Base-by-base conservation (phyloP, 2,797 vertebrate genomes). In the Bryconaethiops microstoma region DNA sequence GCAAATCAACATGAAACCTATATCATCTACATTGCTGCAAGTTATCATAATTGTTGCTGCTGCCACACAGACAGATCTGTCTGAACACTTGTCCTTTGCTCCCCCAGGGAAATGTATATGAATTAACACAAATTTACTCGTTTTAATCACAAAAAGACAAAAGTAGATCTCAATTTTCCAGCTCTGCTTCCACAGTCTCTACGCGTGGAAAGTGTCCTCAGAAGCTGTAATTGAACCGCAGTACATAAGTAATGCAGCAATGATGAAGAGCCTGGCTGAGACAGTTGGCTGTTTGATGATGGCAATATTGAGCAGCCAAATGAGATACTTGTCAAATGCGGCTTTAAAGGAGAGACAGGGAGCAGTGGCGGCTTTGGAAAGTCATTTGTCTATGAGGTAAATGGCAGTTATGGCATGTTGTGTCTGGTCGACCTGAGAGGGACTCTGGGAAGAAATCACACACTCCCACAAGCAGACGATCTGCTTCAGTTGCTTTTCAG, bases 211-310 rank as follows among this genome's bases (percentile, higher is more conserved):
- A 2, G 29, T 67, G 68, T 76, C 92, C 91, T 86, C 79, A 76
- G 68, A 86, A 83, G 85, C 78, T 21, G 84, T 88, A 90, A 91
- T 89, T 90, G 89, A 90, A 90, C 63, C 21, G 35, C 80, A 63
- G 78, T 35, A 77, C 63, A 86, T 87, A 91, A 95, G 85, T 79
- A 92, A 95, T 92, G 90, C 40, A 70, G 82, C 89, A 91, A 95
- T 92, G 87, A 96, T 95, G 91, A 96, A 94, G 93, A 91, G 84
- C 90, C 83, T 88, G 85, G 89, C 84, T 81, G 88, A 92, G 93
- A 96, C 89, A 71, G 89, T 91, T 93, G 88, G 90, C 89, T 88
- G 87, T 96, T 96, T 95, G 92, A 96, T 95, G 91, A 88, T 90
- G 90, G 91, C 89, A 87, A 87, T 95, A 94, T 95, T 94, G 94